Evolutionary conservation across 2,113 vertebrate genomes (phyloP).

Genomic region (Axis porcinus): DNA sequence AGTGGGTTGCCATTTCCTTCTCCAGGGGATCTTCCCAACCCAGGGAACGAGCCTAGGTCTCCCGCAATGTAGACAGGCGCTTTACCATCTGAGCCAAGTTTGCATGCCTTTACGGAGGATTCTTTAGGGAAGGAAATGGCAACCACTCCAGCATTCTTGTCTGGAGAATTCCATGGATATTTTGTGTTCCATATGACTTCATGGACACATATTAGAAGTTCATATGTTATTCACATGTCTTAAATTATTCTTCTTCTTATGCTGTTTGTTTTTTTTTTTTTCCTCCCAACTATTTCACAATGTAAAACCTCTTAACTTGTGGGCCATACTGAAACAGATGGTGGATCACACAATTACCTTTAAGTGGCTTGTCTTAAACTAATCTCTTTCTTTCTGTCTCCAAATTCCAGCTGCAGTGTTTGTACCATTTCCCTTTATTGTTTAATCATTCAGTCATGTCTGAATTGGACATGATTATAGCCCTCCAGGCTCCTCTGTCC

Average conservation of each 20-base stretch:
- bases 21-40: no score
- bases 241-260: background rate
- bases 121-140: background rate
- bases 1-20: no score
- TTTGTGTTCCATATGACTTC: background rate
- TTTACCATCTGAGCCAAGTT: no score
- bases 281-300: background rate
- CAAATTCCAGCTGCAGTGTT: background rate
- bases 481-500: background rate
- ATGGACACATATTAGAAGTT: background rate
- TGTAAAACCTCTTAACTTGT: background rate
- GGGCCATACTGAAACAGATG: background rate
- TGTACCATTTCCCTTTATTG: background rate
- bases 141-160: background rate
- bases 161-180: background rate
- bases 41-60: no score
- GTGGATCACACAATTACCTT: background rate
- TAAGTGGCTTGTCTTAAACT: background rate
- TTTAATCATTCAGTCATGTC: background rate
- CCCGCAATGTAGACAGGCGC: no score
- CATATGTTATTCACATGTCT: background rate
- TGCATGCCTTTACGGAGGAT: background rate
- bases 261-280: fast-evolving
- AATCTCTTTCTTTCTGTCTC: background rate
- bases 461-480: background rate